Base-by-base conservation (phyloP, 2,888 invertebrate genomes). In the Morinoia aosen region DNA sequence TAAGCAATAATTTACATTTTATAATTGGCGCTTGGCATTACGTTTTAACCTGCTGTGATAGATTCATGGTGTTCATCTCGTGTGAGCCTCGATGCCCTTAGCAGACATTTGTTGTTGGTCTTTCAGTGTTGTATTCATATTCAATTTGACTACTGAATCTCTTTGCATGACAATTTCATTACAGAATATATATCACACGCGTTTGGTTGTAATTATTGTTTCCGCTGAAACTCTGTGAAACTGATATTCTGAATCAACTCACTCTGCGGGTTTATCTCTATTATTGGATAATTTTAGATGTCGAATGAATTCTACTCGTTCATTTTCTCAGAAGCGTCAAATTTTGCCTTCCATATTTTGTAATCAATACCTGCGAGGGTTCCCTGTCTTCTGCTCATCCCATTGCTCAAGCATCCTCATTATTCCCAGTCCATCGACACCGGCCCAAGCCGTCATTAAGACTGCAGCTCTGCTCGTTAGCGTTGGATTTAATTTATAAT, bases 381-480 rank as follows among this genome's bases (percentile, higher is more conserved):
- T 10, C 76, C 76, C 16, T 76, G 25, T 57, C 57, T 25, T 93
- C 58, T 57, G 93, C 40, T 57, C 93, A 25, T 57, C 93, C 5
- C 58, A 93, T 33, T 56, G 12, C 93, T 10, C 25, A 56, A 57
- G 93, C 56, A 39, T 57, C n/a, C 58, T 93, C 93, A 93, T 57
- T 57, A 56, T 48, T 93, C 93, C 57, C 33, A 25, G 11, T 93
- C 93, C 58, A 14, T 56, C 33, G 48, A 57, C 93, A 39, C 33
- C 58, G 57, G 40, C 48, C 48, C 57, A 57, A 33, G 58, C 58
- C 58, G 48, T 57, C 93, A 93, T 93, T 57, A 93, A 57, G 93
- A n/a, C 57, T 93, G 93, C 93, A 93, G 93, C 93, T 93, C 57
- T 33, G 93, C 93, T 93, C 93, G 93, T 93, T 93, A 93, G 93